A percentile compares a stretch with the other conserved stretches of the same genome.
Evolutionary conservation across 2,113 vertebrate species (phyloP).

Genomic region (Leptocoma aspasia): DNA sequence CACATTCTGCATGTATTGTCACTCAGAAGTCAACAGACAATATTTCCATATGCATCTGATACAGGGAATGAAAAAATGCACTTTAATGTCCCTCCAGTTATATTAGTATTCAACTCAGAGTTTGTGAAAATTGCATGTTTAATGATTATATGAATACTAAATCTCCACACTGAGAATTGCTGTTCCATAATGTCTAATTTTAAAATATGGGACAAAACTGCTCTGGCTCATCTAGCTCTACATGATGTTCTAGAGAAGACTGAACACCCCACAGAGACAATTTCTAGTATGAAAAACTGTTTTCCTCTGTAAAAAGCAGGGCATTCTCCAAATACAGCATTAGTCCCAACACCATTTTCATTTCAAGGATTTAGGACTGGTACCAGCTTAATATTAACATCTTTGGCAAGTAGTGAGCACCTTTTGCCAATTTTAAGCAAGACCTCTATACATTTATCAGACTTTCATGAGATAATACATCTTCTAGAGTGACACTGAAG

Average conservation of each 20-base stretch:
- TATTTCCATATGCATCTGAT: neutral
- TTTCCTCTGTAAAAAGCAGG: neutral
- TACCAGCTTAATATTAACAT: neutral
- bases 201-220: neutral
- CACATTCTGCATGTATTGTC: neutral
- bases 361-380: neutral
- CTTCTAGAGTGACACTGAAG: neutral
- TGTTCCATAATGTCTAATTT: neutral
- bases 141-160: neutral
- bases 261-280: neutral
- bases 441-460: neutral
- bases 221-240: neutral
- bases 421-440: neutral
- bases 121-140: neutral
- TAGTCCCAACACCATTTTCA: neutral
- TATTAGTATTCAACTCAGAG: neutral
- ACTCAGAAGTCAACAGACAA: neutral
- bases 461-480: neutral
- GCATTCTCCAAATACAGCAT: neutral
- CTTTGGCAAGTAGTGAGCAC: neutral
- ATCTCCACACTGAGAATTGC: neutral
- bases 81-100: neutral
- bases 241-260: neutral
- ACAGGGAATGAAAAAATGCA: neutral
- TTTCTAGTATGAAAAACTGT: neutral